Percentiles rank a stretch among this genome's conserved stretches.
Conservation (phyloP, 2,797 vertebrate genomes). For the Yasuhikotakia modesta region DNA sequence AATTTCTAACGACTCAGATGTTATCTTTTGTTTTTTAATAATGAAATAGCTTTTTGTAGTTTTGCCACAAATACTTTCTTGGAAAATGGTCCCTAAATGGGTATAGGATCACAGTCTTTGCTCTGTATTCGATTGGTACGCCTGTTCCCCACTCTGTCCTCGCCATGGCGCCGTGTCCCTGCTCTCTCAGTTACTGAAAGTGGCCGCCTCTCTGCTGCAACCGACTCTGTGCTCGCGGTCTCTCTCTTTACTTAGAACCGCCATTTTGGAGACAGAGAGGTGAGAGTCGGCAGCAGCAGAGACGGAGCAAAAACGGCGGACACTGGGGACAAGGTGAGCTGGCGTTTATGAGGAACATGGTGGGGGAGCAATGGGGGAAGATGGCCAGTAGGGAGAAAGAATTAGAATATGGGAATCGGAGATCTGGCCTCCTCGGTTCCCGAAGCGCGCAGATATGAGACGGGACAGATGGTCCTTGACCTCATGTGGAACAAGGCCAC, state of each 20-base stretch:
- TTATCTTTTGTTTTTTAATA: too few species aligned
- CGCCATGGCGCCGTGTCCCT: slow-evolving; percentile 99
- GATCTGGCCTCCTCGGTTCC: slow-evolving; percentile 65
- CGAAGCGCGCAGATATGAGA: slow-evolving; percentile 59
- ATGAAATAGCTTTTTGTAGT: too few species aligned
- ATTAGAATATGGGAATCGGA: slow-evolving; percentile 75
- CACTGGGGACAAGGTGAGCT: slow-evolving; percentile 83
- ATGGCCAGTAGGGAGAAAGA: slow-evolving; percentile 83
- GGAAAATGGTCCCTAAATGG: background rate
- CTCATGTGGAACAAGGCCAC: slow-evolving; percentile 31
- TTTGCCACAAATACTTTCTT: too few species aligned
- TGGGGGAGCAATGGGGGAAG: slow-evolving; percentile 80
- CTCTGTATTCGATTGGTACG: slow-evolving; percentile 71
- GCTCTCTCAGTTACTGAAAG: slow-evolving; percentile 98
- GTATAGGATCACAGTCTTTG: background rate
- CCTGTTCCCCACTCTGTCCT: slow-evolving; percentile 89
- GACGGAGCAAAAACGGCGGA: slow-evolving; percentile 74
- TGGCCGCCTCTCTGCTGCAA: slow-evolving; percentile 90
- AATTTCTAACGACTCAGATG: background rate
- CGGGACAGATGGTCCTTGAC: slow-evolving; percentile 27
- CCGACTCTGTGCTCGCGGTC: slow-evolving; percentile 94
- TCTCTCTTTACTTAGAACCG: slow-evolving; percentile 84
- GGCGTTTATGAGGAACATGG: slow-evolving; percentile 75
- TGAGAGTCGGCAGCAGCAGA: slow-evolving; percentile 81
- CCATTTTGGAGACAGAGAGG: slow-evolving; percentile 92